Conservation (phyloP, 2,797 vertebrate species). For the Pangasius djambal region DNA sequence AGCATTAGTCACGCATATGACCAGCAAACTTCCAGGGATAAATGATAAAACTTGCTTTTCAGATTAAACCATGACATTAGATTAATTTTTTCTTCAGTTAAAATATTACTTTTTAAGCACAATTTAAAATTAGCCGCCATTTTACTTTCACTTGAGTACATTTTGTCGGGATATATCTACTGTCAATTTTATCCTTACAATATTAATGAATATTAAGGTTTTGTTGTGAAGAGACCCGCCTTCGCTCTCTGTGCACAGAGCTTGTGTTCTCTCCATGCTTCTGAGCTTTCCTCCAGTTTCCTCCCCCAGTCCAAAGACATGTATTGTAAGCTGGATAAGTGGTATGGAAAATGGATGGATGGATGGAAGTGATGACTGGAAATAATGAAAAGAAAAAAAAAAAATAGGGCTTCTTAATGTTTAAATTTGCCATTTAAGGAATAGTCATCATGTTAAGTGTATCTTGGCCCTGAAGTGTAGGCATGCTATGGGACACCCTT, state of each 20-base stretch:
- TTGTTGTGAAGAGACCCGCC: neutral
- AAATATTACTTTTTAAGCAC: neutral
- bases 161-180: neutral
- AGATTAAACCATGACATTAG: neutral
- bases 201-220: neutral
- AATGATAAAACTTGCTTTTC: neutral
- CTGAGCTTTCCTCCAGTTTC: no score
- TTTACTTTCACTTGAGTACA: neutral
- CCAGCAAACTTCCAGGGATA: neutral
- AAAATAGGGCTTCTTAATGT: conserved; percentile 38
- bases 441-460: conserved; percentile 38
- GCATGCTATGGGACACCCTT: neutral
- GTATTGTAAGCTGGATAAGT: no score
- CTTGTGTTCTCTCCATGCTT: no score
- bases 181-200: neutral
- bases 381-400: conserved; percentile 15
- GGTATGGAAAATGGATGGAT: no score
- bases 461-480: conserved; percentile 38
- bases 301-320: no score
- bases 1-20: neutral
- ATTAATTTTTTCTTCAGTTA: neutral
- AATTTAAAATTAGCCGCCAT: neutral
- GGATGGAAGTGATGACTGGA: conserved; percentile 24
- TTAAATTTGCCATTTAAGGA: conserved; percentile 38
- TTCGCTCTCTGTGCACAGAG: no score